A percentile compares a stretch with the other conserved stretches of the same genome.
Conservation (phyloP, 2,888 invertebrate genomes). For the Fissipunctia ypsillon region DNA sequence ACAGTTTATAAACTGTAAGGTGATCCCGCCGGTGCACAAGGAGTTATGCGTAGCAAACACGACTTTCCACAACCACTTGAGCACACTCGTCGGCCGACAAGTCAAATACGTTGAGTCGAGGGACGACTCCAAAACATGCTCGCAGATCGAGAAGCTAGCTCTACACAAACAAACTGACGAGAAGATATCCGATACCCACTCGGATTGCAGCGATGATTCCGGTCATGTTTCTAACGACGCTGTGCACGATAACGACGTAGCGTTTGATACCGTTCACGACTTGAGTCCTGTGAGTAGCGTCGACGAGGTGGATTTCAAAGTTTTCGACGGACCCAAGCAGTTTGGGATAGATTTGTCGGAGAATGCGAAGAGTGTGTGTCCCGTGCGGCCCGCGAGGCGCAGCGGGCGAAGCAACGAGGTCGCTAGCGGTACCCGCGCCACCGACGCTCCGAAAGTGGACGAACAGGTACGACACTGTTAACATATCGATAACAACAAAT, state of each 20-base stretch:
- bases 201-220: slow-evolving; percentile 95
- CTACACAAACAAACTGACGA: slow-evolving; percentile 85
- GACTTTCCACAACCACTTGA: slow-evolving; percentile 88
- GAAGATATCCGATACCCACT: slow-evolving; percentile 91
- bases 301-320: slow-evolving; percentile 85
- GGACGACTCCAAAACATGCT: slow-evolving; percentile 84
- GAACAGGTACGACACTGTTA: slow-evolving; percentile 90
- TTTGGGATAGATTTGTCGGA: slow-evolving; percentile 84
- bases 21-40: slow-evolving; percentile 87
- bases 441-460: slow-evolving; percentile 89
- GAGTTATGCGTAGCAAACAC: slow-evolving; percentile 88
- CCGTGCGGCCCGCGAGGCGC: slow-evolving; percentile 87
- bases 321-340: slow-evolving; percentile 82
- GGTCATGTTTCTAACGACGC: slow-evolving; percentile 96
- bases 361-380: slow-evolving; percentile 85
- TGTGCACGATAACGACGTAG: slow-evolving; percentile 92
- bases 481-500: slow-evolving; percentile 88
- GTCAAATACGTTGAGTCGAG: slow-evolving; percentile 85
- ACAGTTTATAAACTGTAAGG: slow-evolving; percentile 86
- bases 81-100: slow-evolving; percentile 89
- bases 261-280: slow-evolving; percentile 82
- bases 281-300: slow-evolving; percentile 75
- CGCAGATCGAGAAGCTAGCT: slow-evolving; percentile 81
- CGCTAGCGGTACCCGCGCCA: slow-evolving; percentile 89
- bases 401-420: slow-evolving; percentile 88